Conservation (phyloP, 1,140 invertebrate genomes). For the Galleria mellonella region DNA sequence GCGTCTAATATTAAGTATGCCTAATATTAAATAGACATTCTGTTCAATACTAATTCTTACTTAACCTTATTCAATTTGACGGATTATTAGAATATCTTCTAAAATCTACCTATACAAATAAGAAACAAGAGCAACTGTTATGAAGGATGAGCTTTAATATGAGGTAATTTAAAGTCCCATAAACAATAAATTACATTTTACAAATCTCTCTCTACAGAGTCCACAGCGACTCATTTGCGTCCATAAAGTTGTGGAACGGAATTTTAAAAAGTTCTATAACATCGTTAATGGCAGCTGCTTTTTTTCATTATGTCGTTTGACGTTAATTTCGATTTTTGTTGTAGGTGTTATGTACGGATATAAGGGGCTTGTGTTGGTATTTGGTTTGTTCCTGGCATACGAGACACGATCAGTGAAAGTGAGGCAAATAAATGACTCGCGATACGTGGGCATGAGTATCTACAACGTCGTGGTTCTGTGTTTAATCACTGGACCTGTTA, state of each 20-base stretch:
- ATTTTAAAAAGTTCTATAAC: constrained; percentile 32
- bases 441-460: constrained; percentile 99
- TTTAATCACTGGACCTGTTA: constrained; percentile 97
- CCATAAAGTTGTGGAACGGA: constrained; percentile 20
- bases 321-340: constrained; percentile 33
- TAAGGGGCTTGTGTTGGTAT: constrained; percentile 96
- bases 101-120: background rate
- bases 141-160: constrained; percentile 32
- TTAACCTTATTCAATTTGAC: too few species aligned
- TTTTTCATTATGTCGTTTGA: constrained; percentile 23
- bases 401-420: constrained; percentile 98
- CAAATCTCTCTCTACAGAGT: constrained; percentile 29
- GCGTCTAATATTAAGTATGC: too few species aligned
- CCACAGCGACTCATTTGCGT: constrained; percentile 37
- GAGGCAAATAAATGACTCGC: constrained; percentile 94
- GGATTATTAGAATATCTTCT: too few species aligned
- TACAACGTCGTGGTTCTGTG: constrained; percentile 99
- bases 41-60: too few species aligned
- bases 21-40: too few species aligned
- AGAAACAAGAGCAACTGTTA: constrained; percentile 22
- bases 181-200: constrained; percentile 35
- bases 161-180: constrained; percentile 25
- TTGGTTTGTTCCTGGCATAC: constrained; percentile 97
- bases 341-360: constrained; percentile 95
- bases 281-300: constrained; percentile 35